Percentiles rank a stretch among this genome's conserved stretches.
These are phyloP conservation scores for Solea senegalensis DNA, from an alignment of 2,113 vertebrate species.

Conservation along the genomic window DNA sequence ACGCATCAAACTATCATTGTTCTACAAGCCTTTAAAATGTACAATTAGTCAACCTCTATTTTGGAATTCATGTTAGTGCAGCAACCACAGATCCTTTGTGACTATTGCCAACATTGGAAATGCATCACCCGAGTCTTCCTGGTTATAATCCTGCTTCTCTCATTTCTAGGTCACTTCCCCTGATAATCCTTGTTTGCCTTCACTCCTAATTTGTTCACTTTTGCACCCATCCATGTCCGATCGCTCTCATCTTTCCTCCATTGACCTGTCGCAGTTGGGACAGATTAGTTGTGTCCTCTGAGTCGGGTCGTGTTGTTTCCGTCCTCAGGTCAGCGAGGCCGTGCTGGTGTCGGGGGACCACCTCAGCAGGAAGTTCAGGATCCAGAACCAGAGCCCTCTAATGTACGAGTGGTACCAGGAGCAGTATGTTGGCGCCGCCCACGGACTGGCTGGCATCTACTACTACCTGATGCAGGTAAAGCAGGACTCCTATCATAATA, in stretches of 20 bases:
- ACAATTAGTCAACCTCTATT: no score
- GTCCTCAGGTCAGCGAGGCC: conserved; percentile 85
- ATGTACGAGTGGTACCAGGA: conserved; percentile 98
- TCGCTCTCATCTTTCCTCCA: conserved; percentile 3
- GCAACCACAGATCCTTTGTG: not conserved
- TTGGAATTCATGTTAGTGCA: not conserved
- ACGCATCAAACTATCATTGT: no score
- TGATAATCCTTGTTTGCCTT: not conserved
- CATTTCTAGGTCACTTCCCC: not conserved
- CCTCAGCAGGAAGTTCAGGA: conserved; percentile 85
- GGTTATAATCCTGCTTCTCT: not conserved
- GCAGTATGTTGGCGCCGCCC: conserved; percentile 93
- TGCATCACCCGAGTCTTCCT: not conserved
- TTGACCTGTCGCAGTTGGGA: not conserved
- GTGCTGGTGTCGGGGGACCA: conserved; percentile 89
- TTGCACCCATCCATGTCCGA: not conserved
- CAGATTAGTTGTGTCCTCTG: conserved; percentile 14
- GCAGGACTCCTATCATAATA: not conserved
- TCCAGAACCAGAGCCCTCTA: conserved; percentile 87
- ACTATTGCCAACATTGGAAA: not conserved
- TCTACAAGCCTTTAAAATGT: no score
- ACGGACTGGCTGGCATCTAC: conserved; percentile 95
- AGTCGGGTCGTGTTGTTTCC: conserved; percentile 19
- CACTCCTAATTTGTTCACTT: not conserved
- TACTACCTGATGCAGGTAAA: conserved; percentile 96